Evolutionary conservation across 2,113 vertebrate species (phyloP), one percentile per base, ranked within the genome.

Genomic region (Neogobius melanostomus): DNA sequence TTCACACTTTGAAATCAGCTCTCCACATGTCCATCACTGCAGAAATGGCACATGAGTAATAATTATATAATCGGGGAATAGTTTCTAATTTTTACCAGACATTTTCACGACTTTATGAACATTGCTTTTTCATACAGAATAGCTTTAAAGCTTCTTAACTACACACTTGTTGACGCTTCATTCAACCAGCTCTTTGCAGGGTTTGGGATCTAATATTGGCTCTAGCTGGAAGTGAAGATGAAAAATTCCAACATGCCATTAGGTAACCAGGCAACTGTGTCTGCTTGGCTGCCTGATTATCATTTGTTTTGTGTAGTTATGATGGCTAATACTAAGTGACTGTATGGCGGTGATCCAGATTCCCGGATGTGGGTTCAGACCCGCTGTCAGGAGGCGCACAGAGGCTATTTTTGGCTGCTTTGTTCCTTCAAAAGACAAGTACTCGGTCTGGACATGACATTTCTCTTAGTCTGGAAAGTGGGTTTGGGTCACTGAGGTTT

Each of bases 191-290:
- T 84, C 78, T 80, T 73, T 73, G 78, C 82, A 75, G 50, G 69
- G 78, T 81, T 79, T 74, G 71, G 50, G 54, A 80, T 86, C 85
- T 90, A 88, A 89, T 90, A 83, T 81, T 85, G 84, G 85, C 78
- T 81, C 54, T 68, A 62, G 73, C 84, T 88, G 17, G 75, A 83
- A 85, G 69, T 87, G 86, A 79, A 84, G 87, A 87, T 83, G 81
- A 88, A 87, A 85, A 87, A 83, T 74, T 75, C 75, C 77, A 87
- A 82, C 79, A 82, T 87, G 82, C 78, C 83, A 86, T 89, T 79
- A 88, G 85, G 88, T 89, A 86, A 85, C 88, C 83, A 88, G 80
- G 86, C 89, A 90, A 89, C 88, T 85, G 80, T 82, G 80, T 84
- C 82, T 68, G 74, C 84, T 82, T 82, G 50, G 66, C 71, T 64